Evolutionary conservation across 2,888 invertebrate genomes (phyloP).

Genomic region (Scaptomyza tumidula): DNA sequence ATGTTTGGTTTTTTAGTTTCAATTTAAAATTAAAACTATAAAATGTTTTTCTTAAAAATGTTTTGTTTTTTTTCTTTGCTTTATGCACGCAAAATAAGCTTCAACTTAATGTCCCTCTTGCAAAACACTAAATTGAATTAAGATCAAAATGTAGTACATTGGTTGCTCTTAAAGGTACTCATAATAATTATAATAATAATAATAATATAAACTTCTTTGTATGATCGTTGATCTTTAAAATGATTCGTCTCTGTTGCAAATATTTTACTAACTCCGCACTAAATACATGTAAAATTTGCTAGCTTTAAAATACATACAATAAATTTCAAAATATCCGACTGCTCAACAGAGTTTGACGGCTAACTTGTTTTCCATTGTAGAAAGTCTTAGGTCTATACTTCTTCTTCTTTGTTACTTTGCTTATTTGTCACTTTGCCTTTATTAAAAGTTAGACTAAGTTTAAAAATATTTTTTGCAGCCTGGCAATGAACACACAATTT

Average conservation of each 20-base stretch:
- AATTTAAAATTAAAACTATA: slow-evolving; percentile 51
- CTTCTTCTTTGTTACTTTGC: slow-evolving; percentile 17
- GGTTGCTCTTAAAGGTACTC: slow-evolving; percentile 34
- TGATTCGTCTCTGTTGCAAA: slow-evolving; percentile 52
- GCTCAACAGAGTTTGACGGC: slow-evolving; percentile 49
- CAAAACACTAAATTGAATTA: slow-evolving; percentile 27
- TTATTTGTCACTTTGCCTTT: slow-evolving; percentile 74
- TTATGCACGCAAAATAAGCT: slow-evolving; percentile 17
- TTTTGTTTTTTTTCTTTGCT: slow-evolving; percentile 10
- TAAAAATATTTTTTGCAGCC: slow-evolving; percentile 49
- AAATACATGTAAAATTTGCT: slow-evolving; percentile 72
- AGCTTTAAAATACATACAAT: slow-evolving; percentile 62
- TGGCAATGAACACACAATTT: slow-evolving; percentile 65
- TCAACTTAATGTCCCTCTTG: slow-evolving; percentile 7
- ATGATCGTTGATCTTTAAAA: slow-evolving; percentile 24
- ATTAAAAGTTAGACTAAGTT: slow-evolving; percentile 66
- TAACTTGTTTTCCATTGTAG: slow-evolving; percentile 43
- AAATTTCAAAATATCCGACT: slow-evolving; percentile 59
- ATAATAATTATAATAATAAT: slow-evolving; percentile 45
- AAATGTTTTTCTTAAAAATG: slow-evolving; percentile 15
- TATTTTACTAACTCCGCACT: slow-evolving; percentile 73
- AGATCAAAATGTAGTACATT: slow-evolving; percentile 37
- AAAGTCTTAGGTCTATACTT: slow-evolving; percentile 63
- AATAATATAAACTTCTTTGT: slow-evolving; percentile 31
- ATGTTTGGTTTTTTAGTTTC: slow-evolving; percentile 42